Conservation (phyloP, 2,888 invertebrate genomes). For the Macropis europaea region DNA sequence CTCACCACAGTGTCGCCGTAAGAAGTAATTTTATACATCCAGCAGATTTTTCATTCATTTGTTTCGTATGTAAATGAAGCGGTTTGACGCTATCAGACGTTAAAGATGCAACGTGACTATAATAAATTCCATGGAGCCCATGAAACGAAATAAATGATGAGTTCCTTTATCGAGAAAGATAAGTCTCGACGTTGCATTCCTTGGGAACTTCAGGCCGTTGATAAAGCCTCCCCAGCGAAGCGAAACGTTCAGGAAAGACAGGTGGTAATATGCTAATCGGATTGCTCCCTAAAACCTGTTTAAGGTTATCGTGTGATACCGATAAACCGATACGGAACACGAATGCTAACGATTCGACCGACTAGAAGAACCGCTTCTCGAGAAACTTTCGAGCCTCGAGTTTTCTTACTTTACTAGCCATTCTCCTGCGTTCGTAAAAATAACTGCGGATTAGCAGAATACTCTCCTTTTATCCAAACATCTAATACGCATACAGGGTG, state of each 20-base stretch:
- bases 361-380: neutral
- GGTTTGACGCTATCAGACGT: constrained; percentile 9
- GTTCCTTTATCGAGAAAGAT: constrained; percentile 19
- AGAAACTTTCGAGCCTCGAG: neutral
- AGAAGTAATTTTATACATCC: too few relatives aligned
- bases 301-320: constrained; percentile 43
- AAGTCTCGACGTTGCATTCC: constrained; percentile 11
- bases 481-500: too few relatives aligned
- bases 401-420: neutral
- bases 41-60: too few relatives aligned
- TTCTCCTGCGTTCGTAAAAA: neutral
- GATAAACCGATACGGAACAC: constrained; percentile 52
- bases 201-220: constrained; percentile 23
- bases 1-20: too few relatives aligned
- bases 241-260: constrained; percentile 39
- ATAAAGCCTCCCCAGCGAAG: constrained; percentile 26
- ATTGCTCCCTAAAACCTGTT: constrained; percentile 56
- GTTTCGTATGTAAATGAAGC: too few relatives aligned
- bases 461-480: too few relatives aligned
- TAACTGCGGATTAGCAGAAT: too few relatives aligned
- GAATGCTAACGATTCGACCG: constrained; percentile 21
- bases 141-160: constrained; percentile 28
- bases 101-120: neutral
- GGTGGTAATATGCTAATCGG: constrained; percentile 64
- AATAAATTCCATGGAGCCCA: constrained; percentile 13